Conservation (phyloP, 2,797 vertebrate genomes). For the Acanthurus lineatus region DNA sequence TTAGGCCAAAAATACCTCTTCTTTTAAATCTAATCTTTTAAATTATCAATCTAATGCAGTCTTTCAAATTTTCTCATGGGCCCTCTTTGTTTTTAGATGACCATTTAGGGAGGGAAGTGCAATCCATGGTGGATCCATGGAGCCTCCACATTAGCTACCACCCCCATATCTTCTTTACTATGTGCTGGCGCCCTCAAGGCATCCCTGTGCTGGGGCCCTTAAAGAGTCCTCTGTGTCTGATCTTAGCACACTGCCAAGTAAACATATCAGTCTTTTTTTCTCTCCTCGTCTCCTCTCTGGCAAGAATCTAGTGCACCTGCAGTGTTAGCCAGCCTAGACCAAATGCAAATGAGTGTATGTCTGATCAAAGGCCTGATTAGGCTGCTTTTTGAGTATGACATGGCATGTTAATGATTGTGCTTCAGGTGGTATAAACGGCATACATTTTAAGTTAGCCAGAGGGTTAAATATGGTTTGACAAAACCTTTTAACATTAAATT, state of each 20-base stretch:
- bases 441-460: slow-evolving; percentile 42
- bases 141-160: slow-evolving; percentile 51
- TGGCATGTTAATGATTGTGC: slow-evolving; percentile 71
- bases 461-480: slow-evolving; percentile 62
- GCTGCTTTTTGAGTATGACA: slow-evolving; percentile 58
- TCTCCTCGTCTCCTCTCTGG: slow-evolving; percentile 66
- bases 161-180: slow-evolving; percentile 36
- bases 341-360: slow-evolving; percentile 76
- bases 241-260: slow-evolving; percentile 64
- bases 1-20: neutral
- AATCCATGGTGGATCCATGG: slow-evolving; percentile 37
- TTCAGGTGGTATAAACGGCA: slow-evolving; percentile 46
- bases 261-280: slow-evolving; percentile 63
- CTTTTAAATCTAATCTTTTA: slow-evolving; percentile 13
- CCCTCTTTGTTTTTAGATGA: slow-evolving; percentile 8
- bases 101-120: neutral
- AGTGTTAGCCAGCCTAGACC: slow-evolving; percentile 62
- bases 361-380: slow-evolving; percentile 73
- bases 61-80: slow-evolving; percentile 16
- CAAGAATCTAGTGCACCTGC: slow-evolving; percentile 80
- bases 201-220: slow-evolving; percentile 53
- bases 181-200: slow-evolving; percentile 52
- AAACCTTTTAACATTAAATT: slow-evolving; percentile 35
- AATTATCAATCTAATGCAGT: neutral
- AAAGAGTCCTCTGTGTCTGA: slow-evolving; percentile 74